Percentiles rank a stretch among this genome's conserved stretches.
Conservation (phyloP, 2,113 vertebrate genomes). For the pig (Sus scrofa) region T2T-Sscrofa CM000814.6:38846001-38846500, state of each 20-base stretch:
- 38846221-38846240: no score
- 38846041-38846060: no score
- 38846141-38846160: neutral
- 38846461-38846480: neutral
- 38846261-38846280: no score
- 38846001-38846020: neutral
- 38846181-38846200: neutral
- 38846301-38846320: no score
- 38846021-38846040: neutral
- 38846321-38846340: no score
- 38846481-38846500: slow-evolving; percentile 36
- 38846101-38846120: neutral
- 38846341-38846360: no score
- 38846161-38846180: neutral
- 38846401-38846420: no score
- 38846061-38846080: slow-evolving; percentile 19
- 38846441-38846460: neutral
- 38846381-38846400: no score
- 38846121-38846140: neutral
- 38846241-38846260: no score
- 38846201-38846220: neutral
- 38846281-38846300: no score
- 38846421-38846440: no score
- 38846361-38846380: no score
- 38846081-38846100: slow-evolving; percentile 5